phyloP scores from a whole-genome alignment of 2,888 invertebrate species.

The Myathropa florea region DNA sequence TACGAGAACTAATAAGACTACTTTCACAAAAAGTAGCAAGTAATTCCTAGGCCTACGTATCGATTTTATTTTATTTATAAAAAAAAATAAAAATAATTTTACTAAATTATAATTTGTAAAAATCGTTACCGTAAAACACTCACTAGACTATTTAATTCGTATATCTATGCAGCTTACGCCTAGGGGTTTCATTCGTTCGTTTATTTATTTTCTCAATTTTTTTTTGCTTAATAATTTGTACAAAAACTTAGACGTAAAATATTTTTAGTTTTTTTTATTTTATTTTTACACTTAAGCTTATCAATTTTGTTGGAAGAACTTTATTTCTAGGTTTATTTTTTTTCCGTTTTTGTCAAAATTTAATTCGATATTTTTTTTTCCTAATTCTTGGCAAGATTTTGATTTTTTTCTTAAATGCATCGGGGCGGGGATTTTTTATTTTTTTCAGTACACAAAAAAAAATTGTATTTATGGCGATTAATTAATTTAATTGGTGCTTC shows the following conservation, averaged over 20 bases:
- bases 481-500: constrained; percentile 25
- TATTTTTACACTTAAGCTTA: constrained; percentile 37
- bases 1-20: constrained; percentile 65
- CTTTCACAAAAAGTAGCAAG: constrained; percentile 72
- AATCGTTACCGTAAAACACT: not conserved
- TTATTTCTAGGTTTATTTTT: not conserved
- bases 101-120: constrained; percentile 66
- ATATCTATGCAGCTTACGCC: not conserved
- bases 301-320: constrained; percentile 51
- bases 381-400: constrained; percentile 61
- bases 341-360: not conserved
- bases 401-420: constrained; percentile 29
- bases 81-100: constrained; percentile 62
- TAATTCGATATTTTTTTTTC: constrained; percentile 1
- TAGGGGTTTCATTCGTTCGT: constrained; percentile 2
- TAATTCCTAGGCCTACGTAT: constrained; percentile 16
- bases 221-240: constrained; percentile 51
- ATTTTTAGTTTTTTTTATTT: constrained; percentile 7
- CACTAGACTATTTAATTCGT: not conserved
- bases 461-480: constrained; percentile 62
- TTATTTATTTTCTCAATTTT: not conserved
- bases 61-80: constrained; percentile 10
- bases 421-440: not conserved
- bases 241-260: constrained; percentile 9
- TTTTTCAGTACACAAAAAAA: not conserved